These are phyloP conservation scores for Talpa occidentalis DNA, from an alignment of 2,113 vertebrate species.

Conservation along the genomic window DNA sequence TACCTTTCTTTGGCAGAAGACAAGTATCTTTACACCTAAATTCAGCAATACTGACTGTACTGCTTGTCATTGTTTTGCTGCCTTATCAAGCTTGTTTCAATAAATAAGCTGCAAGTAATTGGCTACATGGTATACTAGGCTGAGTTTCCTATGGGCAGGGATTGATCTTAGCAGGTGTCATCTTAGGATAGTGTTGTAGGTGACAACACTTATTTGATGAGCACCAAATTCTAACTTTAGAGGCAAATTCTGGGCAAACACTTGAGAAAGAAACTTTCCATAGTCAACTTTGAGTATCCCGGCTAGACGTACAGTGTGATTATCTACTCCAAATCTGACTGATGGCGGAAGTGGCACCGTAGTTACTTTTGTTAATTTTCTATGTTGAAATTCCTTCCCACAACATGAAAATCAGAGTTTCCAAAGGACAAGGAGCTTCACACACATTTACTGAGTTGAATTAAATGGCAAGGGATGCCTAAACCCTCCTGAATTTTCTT, in stretches of 20 bases:
- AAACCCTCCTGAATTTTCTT: background rate
- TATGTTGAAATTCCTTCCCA: background rate
- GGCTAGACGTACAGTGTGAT: background rate
- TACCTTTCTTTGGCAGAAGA: conserved; percentile 23
- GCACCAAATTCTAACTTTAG: background rate
- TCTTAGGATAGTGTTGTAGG: background rate
- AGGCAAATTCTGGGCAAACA: background rate
- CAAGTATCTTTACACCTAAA: background rate
- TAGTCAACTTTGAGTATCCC: background rate
- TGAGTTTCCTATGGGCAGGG: background rate
- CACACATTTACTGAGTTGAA: background rate
- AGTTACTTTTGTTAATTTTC: background rate
- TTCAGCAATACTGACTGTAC: background rate
- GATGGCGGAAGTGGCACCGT: background rate
- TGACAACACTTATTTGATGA: background rate
- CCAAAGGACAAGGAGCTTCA: background rate
- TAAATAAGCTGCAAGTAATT: background rate
- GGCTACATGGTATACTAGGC: background rate
- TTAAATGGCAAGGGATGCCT: background rate
- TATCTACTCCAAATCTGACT: background rate
- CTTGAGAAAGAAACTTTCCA: background rate
- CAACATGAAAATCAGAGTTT: background rate
- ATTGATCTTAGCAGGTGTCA: background rate
- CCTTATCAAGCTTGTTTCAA: background rate
- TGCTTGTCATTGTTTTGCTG: background rate